Base-by-base conservation (phyloP, 1,140 invertebrate species). In the Anthonomus grandis region DNA sequence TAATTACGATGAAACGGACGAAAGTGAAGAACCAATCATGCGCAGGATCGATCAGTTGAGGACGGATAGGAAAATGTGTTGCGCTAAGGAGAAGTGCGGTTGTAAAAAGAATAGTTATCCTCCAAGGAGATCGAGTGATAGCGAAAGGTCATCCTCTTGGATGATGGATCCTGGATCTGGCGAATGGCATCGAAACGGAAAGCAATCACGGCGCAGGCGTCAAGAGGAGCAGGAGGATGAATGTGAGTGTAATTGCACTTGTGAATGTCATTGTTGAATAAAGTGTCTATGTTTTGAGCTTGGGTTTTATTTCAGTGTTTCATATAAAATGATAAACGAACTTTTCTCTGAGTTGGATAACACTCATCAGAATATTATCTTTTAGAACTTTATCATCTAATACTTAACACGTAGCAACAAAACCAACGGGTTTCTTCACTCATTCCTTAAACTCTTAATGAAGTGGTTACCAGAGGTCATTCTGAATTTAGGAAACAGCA, bases 121-220 rank as follows among this genome's bases (percentile, higher is more conserved):
- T 2, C 38, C 38, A 9, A 41, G 25, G 17, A 34, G 31, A 34
- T 10, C 10, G 13, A 10, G 2, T 2, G 31, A 34, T 34, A 34
- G 44, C 10, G 57, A 46, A 39, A 44, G 50, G 15, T 42, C 54
- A 4, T 39, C 50, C 1, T 59, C 57, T 36, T 71, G 70, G 70
- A 63, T 64, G 45, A 62, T 69, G 64, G 65, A 71, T 54, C 48
- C 59, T 3, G 54, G 57, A 31, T 66, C 62, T 8, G 66, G 64
- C 1, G 67, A 70, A 42, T 70, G 69, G 69, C 53, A 61, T 3
- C 65, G 67, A 47, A 56, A 59, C 9, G 45, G 9, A 38, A 12
- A 50, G 22, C 34, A 17, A 22, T 24, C 24, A 36, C 12, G 39
- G 9, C 5, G 18, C 15, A 38, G 23, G 31, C 15, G 10, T 3